Base-by-base conservation (phyloP, 2,888 invertebrate species). In the Thecophora atra region DNA sequence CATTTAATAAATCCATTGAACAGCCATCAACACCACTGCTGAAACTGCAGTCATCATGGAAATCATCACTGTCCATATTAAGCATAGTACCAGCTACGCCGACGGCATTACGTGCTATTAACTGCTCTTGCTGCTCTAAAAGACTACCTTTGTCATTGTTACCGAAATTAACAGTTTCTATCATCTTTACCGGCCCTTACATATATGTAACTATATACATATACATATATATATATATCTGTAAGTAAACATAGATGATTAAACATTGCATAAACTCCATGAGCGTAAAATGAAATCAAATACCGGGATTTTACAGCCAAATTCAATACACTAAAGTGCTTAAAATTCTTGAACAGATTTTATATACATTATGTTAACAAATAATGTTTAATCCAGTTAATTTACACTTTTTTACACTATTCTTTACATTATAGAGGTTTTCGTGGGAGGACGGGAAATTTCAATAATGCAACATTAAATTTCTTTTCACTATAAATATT, bases 21-120 rank as follows among this genome's bases (percentile, higher is more conserved):
- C 62, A 52, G n/a, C 52, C 52, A 63, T 70, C 70, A 28, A 69
- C 21, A 2, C 69, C 60, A 42, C 70, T 70, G 37, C 70, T 63
- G 26, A 19, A 52, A 42, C 52, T 63, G 17, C 70, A 62, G 13
- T 70, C 70, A 51, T 63, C 70, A 6, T 30, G 28, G 54, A 56
- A 68, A 8, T 68, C 68, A 17, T 68, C 58, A 37, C 52, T 52
- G 15, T 63, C 63, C 30, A 63, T 51, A 54, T 63, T 63, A 51
- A 70, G 51, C 21, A 70, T 52, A 24, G 21, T 63, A n/a, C 21
- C 52, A 21, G 13, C 28, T 44, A 26, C 26, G 30, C 44, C 21
- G 7, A 19, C 17, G 21, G 44, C 58, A 30, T 68, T 68, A 21
- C 52, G 63, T 52, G 30, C 15, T 21, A 52, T 17, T n/a, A 37